phyloP scores from a whole-genome alignment of 2,113 vertebrate genomes.

The Periophthalmodon schlosseri region DNA sequence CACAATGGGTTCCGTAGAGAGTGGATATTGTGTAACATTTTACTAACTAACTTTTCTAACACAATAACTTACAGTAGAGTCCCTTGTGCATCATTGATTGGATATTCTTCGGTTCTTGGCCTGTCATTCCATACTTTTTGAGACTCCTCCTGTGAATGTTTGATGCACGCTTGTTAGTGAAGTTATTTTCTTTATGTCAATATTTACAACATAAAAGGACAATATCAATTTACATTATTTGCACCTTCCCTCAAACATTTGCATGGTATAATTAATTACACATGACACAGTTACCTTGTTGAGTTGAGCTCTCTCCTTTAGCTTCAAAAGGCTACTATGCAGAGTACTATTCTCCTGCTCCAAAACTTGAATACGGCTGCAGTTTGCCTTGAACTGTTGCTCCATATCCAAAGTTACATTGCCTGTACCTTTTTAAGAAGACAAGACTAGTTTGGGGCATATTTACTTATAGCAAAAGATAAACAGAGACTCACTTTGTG shows the following conservation, averaged over 20 bases:
- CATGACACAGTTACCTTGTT: slow-evolving; percentile 50
- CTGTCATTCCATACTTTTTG: slow-evolving; percentile 26
- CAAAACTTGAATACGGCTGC: slow-evolving; percentile 82
- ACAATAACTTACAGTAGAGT: slow-evolving; percentile 37
- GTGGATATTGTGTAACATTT: background rate
- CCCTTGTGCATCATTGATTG: background rate
- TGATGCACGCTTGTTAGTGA: background rate
- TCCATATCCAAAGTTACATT: slow-evolving; percentile 86
- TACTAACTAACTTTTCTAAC: background rate
- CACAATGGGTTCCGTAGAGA: background rate
- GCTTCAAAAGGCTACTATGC: slow-evolving; percentile 73
- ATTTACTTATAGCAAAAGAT: background rate
- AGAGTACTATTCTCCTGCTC: slow-evolving; percentile 84
- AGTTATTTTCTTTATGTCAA: background rate
- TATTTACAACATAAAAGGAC: background rate
- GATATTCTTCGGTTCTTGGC: background rate
- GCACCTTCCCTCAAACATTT: background rate
- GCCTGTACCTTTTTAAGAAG: slow-evolving; percentile 78
- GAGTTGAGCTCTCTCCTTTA: slow-evolving; percentile 69
- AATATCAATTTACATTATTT: background rate
- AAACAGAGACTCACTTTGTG: slow-evolving; percentile 80
- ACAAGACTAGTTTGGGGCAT: background rate
- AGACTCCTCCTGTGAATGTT: slow-evolving; percentile 38
- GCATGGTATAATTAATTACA: background rate
- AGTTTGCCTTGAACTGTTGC: slow-evolving; percentile 86